Evolutionary conservation across 2,113 vertebrate genomes (phyloP), one percentile per base, ranked within the genome.

Genomic region (Cebidichthys violaceus): DNA sequence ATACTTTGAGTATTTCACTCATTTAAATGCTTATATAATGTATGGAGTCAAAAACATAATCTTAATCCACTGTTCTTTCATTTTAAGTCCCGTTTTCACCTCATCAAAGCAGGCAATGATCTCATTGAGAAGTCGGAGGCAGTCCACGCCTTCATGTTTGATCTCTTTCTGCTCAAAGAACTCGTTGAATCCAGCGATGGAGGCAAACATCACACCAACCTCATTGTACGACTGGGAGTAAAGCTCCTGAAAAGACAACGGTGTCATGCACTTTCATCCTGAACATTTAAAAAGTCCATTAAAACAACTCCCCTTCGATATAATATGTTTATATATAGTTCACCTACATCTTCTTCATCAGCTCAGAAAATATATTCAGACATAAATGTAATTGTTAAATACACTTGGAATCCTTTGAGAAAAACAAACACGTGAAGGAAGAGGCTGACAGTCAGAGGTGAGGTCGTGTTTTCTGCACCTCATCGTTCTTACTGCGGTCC

Each of bases 81-180:
- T 31, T 70, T 39, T 47, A 8, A 35, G 24, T n/a, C 27, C 4
- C 31, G 18, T 14, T 22, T 70, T 94, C 92, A 99, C 97, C 96
- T 99, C 98, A 82, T 99, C 98, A 71, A 99, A 99, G 80, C 97
- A 96, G 5, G 97, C 96, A 37, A 99, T 99, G 90, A 99, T 99
- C 94, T 99, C 97, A 45, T 99, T 99, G 80, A 99, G 95, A 59
- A 99, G 92, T 17, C 95, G 95, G 54, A 99, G 96, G 87, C 97
- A 99, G 86, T 98, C 98, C 27, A 99, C 97, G 14, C 97, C 98
- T 81, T 99, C 97, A 77, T 98, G 97, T 41, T 96, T 97, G 94
- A 97, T 97, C 91, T 99, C 98, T 0, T 97, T 99, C 92, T 99
- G 95, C 69, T 98, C 98, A 81, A 99, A 98, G 77, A 97, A 99